Conservation (phyloP, 92 coral and sea anemone genomes). For the Ricordea florida region DNA sequence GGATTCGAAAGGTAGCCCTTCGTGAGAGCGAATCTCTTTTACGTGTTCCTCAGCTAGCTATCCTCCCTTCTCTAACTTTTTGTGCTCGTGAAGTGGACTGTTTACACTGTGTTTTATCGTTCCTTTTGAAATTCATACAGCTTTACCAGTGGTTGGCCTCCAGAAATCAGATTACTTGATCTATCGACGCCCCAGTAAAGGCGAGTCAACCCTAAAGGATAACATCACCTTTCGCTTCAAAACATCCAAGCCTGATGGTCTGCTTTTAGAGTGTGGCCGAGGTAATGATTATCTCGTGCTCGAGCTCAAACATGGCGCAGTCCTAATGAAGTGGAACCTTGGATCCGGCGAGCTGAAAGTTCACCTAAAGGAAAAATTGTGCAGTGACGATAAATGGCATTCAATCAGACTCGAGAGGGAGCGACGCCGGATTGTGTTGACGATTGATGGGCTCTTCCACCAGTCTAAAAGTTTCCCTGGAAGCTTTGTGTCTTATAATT, state of each 20-base stretch:
- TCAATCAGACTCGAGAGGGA: conserved; percentile 23
- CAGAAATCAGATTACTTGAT: conserved; percentile 11
- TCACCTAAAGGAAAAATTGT: conserved; percentile 1
- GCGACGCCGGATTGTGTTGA: conserved; percentile 3
- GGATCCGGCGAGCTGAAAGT: conserved; percentile 54
- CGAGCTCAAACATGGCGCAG: conserved; percentile 29
- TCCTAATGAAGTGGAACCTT: conserved; percentile 55
- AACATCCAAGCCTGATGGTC: conserved; percentile 39
- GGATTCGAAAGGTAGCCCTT: no score
- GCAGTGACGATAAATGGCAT: conserved; percentile 56
- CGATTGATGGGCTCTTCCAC: neutral
- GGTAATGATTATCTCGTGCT: conserved; percentile 47
- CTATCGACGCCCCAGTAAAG: conserved; percentile 7
- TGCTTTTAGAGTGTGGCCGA: conserved; percentile 43
- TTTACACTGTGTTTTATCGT: neutral
- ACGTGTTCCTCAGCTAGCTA: no score
- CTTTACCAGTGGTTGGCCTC: conserved; percentile 28
- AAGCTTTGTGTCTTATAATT: conserved; percentile 36
- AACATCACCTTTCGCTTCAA: conserved; percentile 42
- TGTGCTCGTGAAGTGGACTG: neutral
- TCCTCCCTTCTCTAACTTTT: no score
- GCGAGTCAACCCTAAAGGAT: conserved; percentile 34
- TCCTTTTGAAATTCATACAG: neutral
- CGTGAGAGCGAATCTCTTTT: no score
- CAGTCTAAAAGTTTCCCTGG: conserved; percentile 37